A percentile compares a stretch with the other conserved stretches of the same genome.
These are phyloP conservation scores for Onychorhynchus coronatus DNA, from an alignment of 2,113 vertebrate species.

Conservation along the genomic window DNA sequence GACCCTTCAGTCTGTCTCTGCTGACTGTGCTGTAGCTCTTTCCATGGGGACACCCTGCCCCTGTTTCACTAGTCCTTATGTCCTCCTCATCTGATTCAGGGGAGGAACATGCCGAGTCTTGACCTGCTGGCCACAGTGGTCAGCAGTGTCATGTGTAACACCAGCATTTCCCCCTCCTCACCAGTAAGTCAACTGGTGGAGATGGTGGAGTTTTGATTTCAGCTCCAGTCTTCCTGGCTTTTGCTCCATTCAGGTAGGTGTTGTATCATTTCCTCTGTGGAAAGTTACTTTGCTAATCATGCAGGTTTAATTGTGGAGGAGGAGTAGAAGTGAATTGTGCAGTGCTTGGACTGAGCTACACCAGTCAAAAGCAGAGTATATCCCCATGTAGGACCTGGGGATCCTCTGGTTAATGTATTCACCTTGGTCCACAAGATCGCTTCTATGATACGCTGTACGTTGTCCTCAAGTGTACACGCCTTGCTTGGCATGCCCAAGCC, in stretches of 20 bases:
- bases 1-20: not conserved
- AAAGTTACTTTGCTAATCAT: not conserved
- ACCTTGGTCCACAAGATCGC: not conserved
- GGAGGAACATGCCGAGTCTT: not conserved
- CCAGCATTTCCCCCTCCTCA: not conserved
- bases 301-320: not conserved
- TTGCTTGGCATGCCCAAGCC: not conserved
- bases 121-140: accelerated
- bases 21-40: not conserved
- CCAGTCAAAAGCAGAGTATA: not conserved
- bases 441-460: not conserved
- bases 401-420: not conserved
- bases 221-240: not conserved
- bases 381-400: too few species aligned
- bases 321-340: not conserved
- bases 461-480: not conserved
- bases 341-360: not conserved
- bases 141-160: too few species aligned
- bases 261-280: not conserved
- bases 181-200: not conserved
- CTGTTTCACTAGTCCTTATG: not conserved
- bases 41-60: accelerated
- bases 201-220: not conserved
- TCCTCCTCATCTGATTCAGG: not conserved
- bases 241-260: not conserved